phyloP scores from a whole-genome alignment of 2,888 invertebrate genomes.

The Embidobia sp. region DNA sequence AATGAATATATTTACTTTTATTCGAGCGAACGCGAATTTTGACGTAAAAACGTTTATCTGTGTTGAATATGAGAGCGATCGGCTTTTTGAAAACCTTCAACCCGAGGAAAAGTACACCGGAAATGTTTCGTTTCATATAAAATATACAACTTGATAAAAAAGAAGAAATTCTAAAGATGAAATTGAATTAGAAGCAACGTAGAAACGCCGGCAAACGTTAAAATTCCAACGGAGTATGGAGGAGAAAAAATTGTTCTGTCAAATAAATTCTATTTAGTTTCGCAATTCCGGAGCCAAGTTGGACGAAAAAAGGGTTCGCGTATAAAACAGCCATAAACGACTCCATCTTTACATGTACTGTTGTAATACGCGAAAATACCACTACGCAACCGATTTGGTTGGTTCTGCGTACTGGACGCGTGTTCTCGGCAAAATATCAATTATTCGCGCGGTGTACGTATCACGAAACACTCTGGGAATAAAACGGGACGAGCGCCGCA shows the following conservation, averaged over 20 bases:
- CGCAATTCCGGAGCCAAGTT: too few relatives aligned
- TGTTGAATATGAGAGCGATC: not conserved
- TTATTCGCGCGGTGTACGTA: conserved; percentile 55
- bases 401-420: conserved; percentile 12
- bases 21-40: conserved; percentile 7
- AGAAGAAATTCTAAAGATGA: too few relatives aligned
- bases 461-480: conserved; percentile 37
- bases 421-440: conserved; percentile 48
- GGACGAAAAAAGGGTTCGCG: too few relatives aligned
- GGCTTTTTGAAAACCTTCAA: not conserved
- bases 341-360: not conserved
- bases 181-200: too few relatives aligned
- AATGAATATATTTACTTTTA: conserved; percentile 29
- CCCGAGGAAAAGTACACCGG: too few relatives aligned
- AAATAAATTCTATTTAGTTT: too few relatives aligned
- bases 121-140: too few relatives aligned
- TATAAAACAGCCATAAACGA: too few relatives aligned
- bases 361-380: conserved; percentile 12
- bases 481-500: conserved; percentile 47
- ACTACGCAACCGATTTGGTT: conserved; percentile 14
- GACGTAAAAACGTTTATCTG: not conserved
- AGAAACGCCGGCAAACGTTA: too few relatives aligned
- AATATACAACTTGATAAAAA: too few relatives aligned
- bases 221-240: too few relatives aligned
- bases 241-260: too few relatives aligned